Evolutionary conservation across 2,888 invertebrate genomes (phyloP), one percentile per base, ranked within the genome.

Genomic region (Drosophila kokeensis): DNA sequence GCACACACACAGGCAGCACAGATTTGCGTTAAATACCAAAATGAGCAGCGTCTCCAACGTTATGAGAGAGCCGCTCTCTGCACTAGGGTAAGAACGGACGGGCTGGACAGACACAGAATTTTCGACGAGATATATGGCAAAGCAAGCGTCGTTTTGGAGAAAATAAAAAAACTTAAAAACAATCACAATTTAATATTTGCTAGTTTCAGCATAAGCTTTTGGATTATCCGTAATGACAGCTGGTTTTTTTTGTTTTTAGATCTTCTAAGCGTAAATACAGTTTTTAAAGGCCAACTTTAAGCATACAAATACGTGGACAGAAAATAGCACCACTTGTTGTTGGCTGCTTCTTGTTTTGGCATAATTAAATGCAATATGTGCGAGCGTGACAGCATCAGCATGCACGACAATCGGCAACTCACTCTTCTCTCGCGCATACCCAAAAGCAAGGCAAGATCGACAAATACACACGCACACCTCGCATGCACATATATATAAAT

Each of bases 361-460:
- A 76, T 89, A 76, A 89, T 84, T 80, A 76, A 86, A 79, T 89
- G 87, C 89, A 86, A 64, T 89, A 82, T 68, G 85, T 74, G 80
- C 55, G 82, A 86, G 82, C 49, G 76, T 66, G 90, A 86, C 61
- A 76, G 86, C 83, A 88, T 48, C 69, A 63, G 66, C 75, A 68
- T 82, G 76, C 72, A 79, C 60, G 79, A 53, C 42, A 59, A 77
- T 68, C 69, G 53, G 64, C 63, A 48, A 30, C 58, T 77, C 54
- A 50, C 72, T 70, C 75, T 70, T 65, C 72, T 72, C 75, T 72
- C 67, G 67, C 69, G 68, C 66, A 66, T 79, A 61, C 65, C 62
- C 70, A 82, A 87, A 81, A 75, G 73, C 89, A 84, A 82, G 68
- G 73, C 70, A 87, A 82, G 88, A 89, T 85, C 90, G 72, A 62